These are phyloP conservation scores for Contarinia nasturtii DNA, from an alignment of 1,140 invertebrate species.

Conservation along the genomic window DNA sequence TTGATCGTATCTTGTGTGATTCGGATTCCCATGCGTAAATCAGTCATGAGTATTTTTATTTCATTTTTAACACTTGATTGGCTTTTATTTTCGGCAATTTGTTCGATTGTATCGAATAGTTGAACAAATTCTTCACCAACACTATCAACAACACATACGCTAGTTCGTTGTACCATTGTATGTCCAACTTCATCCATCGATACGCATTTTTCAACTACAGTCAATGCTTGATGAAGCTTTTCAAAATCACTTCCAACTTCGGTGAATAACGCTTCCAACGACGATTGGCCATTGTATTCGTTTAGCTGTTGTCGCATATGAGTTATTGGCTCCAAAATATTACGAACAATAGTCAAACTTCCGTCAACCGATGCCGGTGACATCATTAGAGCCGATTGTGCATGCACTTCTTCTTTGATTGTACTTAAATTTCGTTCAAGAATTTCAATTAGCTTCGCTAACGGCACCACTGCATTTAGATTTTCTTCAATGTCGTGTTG, in stretches of 20 bases:
- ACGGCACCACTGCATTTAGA: constrained; percentile 13
- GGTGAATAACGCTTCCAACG: constrained; percentile 29
- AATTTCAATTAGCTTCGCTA: constrained; percentile 15
- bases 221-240: constrained; percentile 36
- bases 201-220: constrained; percentile 44
- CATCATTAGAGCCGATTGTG: constrained; percentile 39
- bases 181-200: constrained; percentile 39
- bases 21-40: constrained; percentile 28
- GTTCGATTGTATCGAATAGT: constrained; percentile 26
- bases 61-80: constrained; percentile 18
- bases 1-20: constrained; percentile 29
- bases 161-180: constrained; percentile 40
- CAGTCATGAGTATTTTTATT: constrained; percentile 24
- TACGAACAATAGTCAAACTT: constrained; percentile 40
- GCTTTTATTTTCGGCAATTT: constrained; percentile 17
- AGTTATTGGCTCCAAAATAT: constrained; percentile 35
- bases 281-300: constrained; percentile 23
- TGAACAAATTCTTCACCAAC: constrained; percentile 30
- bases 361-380: constrained; percentile 35
- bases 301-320: constrained; percentile 38
- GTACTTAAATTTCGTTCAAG: constrained; percentile 26
- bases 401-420: constrained; percentile 35
- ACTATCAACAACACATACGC: constrained; percentile 36
- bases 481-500: constrained; percentile 14
- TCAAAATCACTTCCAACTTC: constrained; percentile 36